Evolutionary conservation across 2,113 vertebrate species (phyloP).

Genomic region (Odontophorus gujanensis): DNA sequence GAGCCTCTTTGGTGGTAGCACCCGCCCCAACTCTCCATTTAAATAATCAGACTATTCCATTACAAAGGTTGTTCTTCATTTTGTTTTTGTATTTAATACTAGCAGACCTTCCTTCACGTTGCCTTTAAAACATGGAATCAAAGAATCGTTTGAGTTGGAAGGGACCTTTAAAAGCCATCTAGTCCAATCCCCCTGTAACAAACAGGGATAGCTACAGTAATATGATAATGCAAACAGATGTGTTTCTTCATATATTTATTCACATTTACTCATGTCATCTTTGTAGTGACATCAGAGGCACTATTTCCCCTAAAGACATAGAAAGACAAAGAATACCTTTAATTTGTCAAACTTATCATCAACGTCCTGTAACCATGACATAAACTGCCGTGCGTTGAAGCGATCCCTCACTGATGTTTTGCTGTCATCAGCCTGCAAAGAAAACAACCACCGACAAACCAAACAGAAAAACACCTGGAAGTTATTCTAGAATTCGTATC

Average conservation of each 20-base stretch:
- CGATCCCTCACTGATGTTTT: slow-evolving; percentile 97
- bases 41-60: background rate
- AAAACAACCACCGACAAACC: background rate
- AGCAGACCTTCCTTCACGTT: background rate
- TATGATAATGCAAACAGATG: background rate
- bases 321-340: slow-evolving; percentile 82
- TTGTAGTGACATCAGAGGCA: background rate
- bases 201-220: background rate
- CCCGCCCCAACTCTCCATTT: background rate
- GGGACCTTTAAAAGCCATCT: too few species aligned
- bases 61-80: background rate
- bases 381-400: slow-evolving; percentile 97
- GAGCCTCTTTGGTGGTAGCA: background rate
- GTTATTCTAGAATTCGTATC: background rate
- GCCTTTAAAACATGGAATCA: background rate
- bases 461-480: background rate
- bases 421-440: slow-evolving; percentile 90
- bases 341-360: slow-evolving; percentile 99
- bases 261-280: background rate
- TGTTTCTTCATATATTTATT: background rate
- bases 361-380: slow-evolving; percentile 99
- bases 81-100: background rate
- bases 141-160: too few species aligned
- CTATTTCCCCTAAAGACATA: background rate
- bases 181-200: too few species aligned